These are phyloP conservation scores for Pangasius sanitwongsei DNA, from an alignment of 2,797 vertebrate genomes.

Conservation along the genomic window DNA sequence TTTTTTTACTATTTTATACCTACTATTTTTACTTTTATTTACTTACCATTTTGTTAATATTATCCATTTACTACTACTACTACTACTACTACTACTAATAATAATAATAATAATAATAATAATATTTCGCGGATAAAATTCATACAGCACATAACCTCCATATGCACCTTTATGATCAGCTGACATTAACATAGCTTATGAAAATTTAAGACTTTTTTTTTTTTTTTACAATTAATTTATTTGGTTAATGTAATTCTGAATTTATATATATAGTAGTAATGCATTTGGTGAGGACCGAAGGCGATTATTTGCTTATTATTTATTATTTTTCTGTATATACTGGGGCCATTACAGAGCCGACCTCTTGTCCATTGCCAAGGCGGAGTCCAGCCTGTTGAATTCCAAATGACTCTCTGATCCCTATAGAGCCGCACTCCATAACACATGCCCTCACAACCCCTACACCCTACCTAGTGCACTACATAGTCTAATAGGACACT, in stretches of 20 bases:
- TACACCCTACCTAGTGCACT: slow-evolving; percentile 16
- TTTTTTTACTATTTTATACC: not conserved
- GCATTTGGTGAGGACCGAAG: not conserved
- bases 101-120: not conserved
- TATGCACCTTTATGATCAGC: not conserved
- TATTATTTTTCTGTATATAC: too few relatives aligned
- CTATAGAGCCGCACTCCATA: not conserved
- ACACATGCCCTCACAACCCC: accelerated
- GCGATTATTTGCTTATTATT: not conserved
- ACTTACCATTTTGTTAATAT: not conserved
- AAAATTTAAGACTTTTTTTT: not conserved
- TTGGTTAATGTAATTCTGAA: not conserved
- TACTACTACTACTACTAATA: not conserved
- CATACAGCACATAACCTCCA: not conserved
- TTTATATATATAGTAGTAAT: not conserved
- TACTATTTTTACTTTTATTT: not conserved
- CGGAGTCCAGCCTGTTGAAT: not conserved
- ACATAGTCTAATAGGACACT: accelerated
- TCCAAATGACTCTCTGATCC: not conserved
- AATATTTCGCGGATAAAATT: too few relatives aligned
- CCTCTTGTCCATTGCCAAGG: not conserved
- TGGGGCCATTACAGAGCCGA: not conserved
- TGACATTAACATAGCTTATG: not conserved
- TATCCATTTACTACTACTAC: not conserved
- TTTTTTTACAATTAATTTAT: not conserved